phyloP scores from a whole-genome alignment of 2,113 vertebrate genomes.

The Cyprinodon brontotheroides region DNA sequence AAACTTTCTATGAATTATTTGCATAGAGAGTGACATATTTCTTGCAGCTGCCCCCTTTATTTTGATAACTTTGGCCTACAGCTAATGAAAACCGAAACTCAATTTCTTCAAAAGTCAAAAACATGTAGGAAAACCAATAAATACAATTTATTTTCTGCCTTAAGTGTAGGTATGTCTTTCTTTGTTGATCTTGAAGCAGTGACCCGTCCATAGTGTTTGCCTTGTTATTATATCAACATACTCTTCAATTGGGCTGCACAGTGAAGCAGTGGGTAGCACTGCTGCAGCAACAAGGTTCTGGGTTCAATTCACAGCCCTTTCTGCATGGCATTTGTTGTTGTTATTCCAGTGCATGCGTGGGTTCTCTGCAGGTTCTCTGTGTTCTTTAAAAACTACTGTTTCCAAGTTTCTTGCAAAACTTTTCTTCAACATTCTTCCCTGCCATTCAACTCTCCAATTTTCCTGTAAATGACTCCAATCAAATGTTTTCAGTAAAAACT shows the following conservation, averaged over 20 bases:
- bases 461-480: background rate
- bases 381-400: background rate
- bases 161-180: background rate
- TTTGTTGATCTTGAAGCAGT: background rate
- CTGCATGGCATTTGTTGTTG: too few relatives aligned
- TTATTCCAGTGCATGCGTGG: too few relatives aligned
- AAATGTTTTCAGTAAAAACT: background rate
- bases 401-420: background rate
- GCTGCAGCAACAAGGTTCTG: too few relatives aligned
- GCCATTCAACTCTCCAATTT: background rate
- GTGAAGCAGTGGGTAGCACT: too few relatives aligned
- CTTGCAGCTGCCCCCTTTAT: background rate
- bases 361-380: too few relatives aligned
- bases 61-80: background rate
- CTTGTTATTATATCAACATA: background rate
- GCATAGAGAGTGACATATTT: background rate
- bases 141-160: background rate
- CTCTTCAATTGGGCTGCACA: background rate
- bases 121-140: fast-evolving
- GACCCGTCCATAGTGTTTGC: background rate
- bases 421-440: background rate
- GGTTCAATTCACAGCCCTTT: too few relatives aligned
- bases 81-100: background rate
- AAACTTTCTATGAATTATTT: background rate
- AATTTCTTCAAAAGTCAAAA: background rate